Evolutionary conservation across 2,113 vertebrate species (phyloP), one percentile per base, ranked within the genome.

Genomic region (Nyctereutes procyonoides): DNA sequence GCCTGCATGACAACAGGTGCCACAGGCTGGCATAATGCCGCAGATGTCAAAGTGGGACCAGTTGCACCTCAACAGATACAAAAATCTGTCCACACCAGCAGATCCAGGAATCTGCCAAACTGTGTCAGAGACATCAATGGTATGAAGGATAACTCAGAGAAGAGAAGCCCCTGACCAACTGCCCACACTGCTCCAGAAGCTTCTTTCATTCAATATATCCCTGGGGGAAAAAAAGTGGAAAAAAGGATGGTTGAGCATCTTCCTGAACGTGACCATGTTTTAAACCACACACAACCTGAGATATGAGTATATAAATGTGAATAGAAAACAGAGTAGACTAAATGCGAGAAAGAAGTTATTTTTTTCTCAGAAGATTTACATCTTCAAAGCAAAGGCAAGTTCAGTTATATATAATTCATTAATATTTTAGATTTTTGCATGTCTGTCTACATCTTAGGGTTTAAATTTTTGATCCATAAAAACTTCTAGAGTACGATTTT

Each of bases 331-430:
- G 12, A 22, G 53, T 19, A 60, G 67, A 87, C 43, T 51, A 20
- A 65, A 94, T 58, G 12, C 15, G 10, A 89, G 6, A 56, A 85
- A 80, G 17, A 48, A 51, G 43, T 65, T 76, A 53, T 19, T 43
- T 94, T 69, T 60, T 53, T 62, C 30, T 51, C 20, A 20, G 38
- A 69, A 53, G 71, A 67, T 14, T 58, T 60, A 65, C 48, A 3
- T 60, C 69, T 93, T 63, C 30, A 35, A 90, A 56, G 62, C 17
- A 90, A 88, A 95, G 17, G 28, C 4, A 73, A 93, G 16, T 51
- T 71, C 65, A 51, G 24, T 92, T 89, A 74, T 10, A 86, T n/a
- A 77, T 89, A 96, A 96, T 65, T 28, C 56, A 60, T 55, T 69
- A 81, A 55, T 55, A 90, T 77, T 93, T 85, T 92, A 86, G 35